phyloP scores from a whole-genome alignment of 2,113 vertebrate species.

The Hassar affinis region DNA sequence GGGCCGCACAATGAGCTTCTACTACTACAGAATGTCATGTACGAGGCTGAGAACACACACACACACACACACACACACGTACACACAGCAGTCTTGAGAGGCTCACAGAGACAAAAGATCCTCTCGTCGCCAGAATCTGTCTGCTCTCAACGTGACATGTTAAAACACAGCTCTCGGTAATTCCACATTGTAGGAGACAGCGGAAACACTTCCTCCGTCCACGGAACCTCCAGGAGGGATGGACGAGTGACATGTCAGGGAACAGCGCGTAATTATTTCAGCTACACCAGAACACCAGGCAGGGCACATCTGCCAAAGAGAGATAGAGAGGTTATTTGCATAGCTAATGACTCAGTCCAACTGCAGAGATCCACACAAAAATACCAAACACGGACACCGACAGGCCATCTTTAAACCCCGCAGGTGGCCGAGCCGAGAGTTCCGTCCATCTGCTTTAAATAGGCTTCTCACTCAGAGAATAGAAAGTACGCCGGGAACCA shows the following conservation, averaged over 20 bases:
- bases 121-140: constrained; percentile 61
- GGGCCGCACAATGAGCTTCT: constrained; percentile 1
- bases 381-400: neutral
- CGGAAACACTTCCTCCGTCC: constrained; percentile 53
- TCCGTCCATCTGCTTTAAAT: neutral
- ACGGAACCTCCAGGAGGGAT: constrained; percentile 52
- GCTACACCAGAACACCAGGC: constrained; percentile 64
- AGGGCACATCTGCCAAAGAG: constrained; percentile 69
- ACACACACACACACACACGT: constrained; percentile 52
- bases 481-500: no score
- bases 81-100: neutral
- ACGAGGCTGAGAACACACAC: neutral
- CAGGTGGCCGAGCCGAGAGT: neutral
- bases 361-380: neutral
- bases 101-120: constrained; percentile 45
- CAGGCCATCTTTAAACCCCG: constrained; percentile 12
- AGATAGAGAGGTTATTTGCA: constrained; percentile 75
- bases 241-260: constrained; percentile 62
- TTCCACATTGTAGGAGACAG: constrained; percentile 62
- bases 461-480: neutral
- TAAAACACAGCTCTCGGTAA: constrained; percentile 62
- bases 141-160: constrained; percentile 67
- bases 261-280: constrained; percentile 73
- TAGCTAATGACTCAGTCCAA: constrained; percentile 71
- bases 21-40: constrained; percentile 13